These are phyloP conservation scores for Puma concolor DNA, from an alignment of 2,113 vertebrate species.

Conservation along the genomic window DNA sequence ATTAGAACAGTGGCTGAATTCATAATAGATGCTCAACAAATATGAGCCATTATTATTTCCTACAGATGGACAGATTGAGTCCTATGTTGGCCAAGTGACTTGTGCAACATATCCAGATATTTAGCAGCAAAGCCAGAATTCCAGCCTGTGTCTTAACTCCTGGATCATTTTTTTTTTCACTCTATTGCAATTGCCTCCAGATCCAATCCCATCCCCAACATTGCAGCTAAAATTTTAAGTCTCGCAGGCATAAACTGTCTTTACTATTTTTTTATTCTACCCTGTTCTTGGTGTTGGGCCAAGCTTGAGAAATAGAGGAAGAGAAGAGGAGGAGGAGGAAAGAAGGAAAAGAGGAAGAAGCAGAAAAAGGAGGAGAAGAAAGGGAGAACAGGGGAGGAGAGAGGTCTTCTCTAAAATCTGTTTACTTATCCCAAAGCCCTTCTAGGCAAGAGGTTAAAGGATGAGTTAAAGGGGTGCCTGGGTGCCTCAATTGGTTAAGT, in stretches of 20 bases:
- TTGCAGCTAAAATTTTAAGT: background rate
- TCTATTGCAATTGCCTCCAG: background rate
- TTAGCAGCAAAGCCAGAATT: constrained; percentile 1
- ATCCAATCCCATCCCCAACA: background rate
- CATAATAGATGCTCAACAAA: background rate
- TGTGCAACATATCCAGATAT: background rate
- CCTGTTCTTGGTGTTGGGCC: background rate
- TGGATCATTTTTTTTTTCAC: background rate
- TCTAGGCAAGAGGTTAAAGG: background rate
- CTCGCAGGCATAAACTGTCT: background rate
- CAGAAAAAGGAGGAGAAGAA: background rate
- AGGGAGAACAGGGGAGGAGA: background rate
- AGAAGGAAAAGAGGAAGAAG: background rate
- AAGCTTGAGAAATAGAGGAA: background rate
- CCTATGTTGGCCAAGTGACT: background rate
- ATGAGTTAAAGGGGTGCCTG: background rate
- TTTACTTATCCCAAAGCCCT: background rate
- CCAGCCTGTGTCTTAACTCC: background rate
- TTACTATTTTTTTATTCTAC: background rate
- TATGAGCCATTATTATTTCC: background rate
- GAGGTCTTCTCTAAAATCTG: background rate
- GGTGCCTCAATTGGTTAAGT: background rate
- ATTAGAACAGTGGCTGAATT: background rate
- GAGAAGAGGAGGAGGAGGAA: background rate
- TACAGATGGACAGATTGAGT: background rate